Base-by-base conservation (phyloP, 2,888 invertebrate species). In the Fragum sueziense region DNA sequence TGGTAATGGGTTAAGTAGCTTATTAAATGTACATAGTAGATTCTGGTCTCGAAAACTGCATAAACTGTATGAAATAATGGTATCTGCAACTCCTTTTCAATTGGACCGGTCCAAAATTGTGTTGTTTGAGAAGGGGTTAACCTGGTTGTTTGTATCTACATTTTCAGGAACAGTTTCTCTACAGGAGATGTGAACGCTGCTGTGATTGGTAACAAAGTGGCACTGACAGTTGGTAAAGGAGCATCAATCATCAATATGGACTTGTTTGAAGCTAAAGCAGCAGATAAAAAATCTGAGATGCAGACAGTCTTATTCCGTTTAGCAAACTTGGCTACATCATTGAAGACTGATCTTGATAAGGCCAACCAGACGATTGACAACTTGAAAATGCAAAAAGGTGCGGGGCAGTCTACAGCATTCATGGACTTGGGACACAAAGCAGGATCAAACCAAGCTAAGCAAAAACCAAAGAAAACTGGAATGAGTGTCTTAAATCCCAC, bases 401-500 rank as follows among this genome's bases (percentile, higher is more conserved):
- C 79, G 14, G 68, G 79, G 11, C 78, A 67, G 65, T 62, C 73
- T 22, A 52, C 82, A 17, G 83, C 86, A 52, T 86, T 88, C 34
- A 80, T 88, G 81, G 88, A 89, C 37, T 67, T 88, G 31, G 89
- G 88, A 20, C 86, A 88, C 4, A 90, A 90, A 76, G 88, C 87
- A 73, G 88, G 86, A 54, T 74, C 71, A 29, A 84, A 80, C 70
- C 80, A 85, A 7, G 80, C 85, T 7, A 91, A 90, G 74, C 79
- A 79, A 1, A 89, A 87, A 76, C 90, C 90, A 7, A 90, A 84
- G 62, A 89, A 90, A 82, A 84, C 82, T 33, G 91, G 91, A 51
- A 92, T 92, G 92, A 92, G 91, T 87, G 89, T 90, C 17, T 73
- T 92, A 0, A 92, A 92, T 76, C 92, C 92, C 34, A 86, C 88